Conservation (phyloP, 2,888 invertebrate genomes). For the Tiliacea aurago region DNA sequence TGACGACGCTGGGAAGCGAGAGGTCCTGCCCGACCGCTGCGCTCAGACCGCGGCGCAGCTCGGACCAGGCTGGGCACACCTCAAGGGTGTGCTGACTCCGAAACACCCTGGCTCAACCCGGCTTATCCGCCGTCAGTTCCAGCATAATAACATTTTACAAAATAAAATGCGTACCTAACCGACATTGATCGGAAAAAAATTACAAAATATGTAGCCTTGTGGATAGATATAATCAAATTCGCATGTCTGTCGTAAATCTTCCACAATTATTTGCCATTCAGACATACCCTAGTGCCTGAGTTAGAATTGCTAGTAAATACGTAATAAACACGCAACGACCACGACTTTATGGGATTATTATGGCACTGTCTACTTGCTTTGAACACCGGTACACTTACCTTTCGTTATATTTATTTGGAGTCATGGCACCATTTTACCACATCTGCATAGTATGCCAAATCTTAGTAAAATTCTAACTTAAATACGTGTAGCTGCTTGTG, state of each 20-base stretch:
- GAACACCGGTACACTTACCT: conserved; percentile 1
- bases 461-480: conserved; percentile 22
- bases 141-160: conserved; percentile 7
- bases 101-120: conserved; percentile 31
- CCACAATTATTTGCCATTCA: conserved; percentile 23
- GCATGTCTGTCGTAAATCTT: conserved; percentile 42
- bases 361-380: conserved; percentile 32
- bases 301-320: conserved; percentile 45
- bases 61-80: too few species aligned
- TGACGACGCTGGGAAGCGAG: too few species aligned
- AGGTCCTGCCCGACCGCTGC: too few species aligned
- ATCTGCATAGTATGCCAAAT: background rate
- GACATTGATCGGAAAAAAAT: conserved; percentile 19
- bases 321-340: conserved; percentile 52
- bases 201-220: conserved; percentile 5
- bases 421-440: background rate
- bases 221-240: conserved; percentile 33
- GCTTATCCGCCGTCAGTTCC: conserved; percentile 31
- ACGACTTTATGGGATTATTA: conserved; percentile 40
- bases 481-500: conserved; percentile 11
- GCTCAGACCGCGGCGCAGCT: too few species aligned
- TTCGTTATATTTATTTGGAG: conserved; percentile 26
- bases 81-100: too few species aligned
- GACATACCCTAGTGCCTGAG: conserved; percentile 19
- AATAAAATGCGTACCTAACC: conserved; percentile 22